phyloP scores from a whole-genome alignment of 2,113 vertebrate species.

The Corythaeola cristata region DNA sequence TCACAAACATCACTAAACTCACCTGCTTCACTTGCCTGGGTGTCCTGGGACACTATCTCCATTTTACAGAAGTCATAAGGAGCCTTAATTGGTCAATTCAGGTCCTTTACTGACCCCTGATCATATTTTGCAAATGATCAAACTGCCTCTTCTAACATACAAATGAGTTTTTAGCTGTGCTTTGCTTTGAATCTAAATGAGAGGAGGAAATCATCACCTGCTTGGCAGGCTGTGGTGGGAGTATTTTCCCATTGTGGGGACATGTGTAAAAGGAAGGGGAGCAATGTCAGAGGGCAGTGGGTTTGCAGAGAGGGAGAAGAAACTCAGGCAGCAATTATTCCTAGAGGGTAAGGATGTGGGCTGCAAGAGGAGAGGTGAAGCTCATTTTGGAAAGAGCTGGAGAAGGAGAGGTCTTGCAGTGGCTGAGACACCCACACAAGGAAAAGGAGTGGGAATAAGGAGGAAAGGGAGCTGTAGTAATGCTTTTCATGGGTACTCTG shows the following conservation, averaged over 20 bases:
- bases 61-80: not conserved
- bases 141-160: not conserved
- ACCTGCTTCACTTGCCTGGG: not conserved
- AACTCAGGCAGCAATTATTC: not conserved
- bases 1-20: not conserved
- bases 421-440: not conserved
- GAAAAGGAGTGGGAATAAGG: not conserved
- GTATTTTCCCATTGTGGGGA: not conserved
- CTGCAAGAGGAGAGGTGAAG: not conserved
- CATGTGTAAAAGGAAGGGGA: rapidly evolving
- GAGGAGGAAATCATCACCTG: not conserved
- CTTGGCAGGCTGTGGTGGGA: not conserved
- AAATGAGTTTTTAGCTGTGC: not conserved
- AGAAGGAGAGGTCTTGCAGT: not conserved
- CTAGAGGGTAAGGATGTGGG: not conserved
- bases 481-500: not conserved
- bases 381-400: not conserved
- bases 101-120: not conserved
- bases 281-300: not conserved
- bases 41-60: not conserved
- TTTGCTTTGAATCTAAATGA: not conserved
- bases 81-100: not conserved
- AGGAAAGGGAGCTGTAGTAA: not conserved
- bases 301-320: not conserved
- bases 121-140: not conserved